Base-by-base conservation (phyloP, 2,888 invertebrate genomes). In the Unio delphinus region DNA sequence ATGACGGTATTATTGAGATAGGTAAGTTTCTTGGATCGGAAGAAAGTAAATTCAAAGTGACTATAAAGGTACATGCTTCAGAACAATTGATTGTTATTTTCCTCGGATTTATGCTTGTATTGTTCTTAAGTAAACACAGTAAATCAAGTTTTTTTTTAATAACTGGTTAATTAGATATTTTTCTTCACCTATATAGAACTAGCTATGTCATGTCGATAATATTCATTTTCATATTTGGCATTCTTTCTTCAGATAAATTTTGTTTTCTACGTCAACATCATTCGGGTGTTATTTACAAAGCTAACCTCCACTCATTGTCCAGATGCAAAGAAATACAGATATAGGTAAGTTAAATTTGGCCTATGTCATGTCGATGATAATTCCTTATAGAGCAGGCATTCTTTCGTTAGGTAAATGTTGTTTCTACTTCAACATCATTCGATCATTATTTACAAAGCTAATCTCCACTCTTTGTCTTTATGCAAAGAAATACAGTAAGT, bases 261-360 rank as follows among this genome's bases (percentile, higher is more conserved):
- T 75, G 88, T 92, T 28, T 91, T 94, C 70, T 94, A 94, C 87
- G 88, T 94, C 61, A 93, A 92, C 84, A 93, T 94, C 72, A 92
- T 93, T 3, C 90, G 93, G 63, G 92, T 94, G 4, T 91, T 94
- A 8, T 91, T 85, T 69, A 84, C 82, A 30, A 87, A 87, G 65
- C 71, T 87, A 45, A 92, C 91, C 76, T 92, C 79, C 0, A 92
- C 93, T 0, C 91, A 93, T 61, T 91, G 91, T 8, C 92, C 93
- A 79, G 93, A 93, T 80, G 92, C 92, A 3, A 90, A 92, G 80
- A 90, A 92, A 83, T 93, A 93, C 88, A 92, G 92, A 86, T 93
- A 93, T 86, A 91, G 92, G 92, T 93, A 87, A 87, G 85, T 45
- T 45, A 45, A 45, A 23, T 23, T 23, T 23, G 23, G 23, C 23